Base-by-base conservation (phyloP, 1,140 invertebrate species). In the Augochlora pura region DNA sequence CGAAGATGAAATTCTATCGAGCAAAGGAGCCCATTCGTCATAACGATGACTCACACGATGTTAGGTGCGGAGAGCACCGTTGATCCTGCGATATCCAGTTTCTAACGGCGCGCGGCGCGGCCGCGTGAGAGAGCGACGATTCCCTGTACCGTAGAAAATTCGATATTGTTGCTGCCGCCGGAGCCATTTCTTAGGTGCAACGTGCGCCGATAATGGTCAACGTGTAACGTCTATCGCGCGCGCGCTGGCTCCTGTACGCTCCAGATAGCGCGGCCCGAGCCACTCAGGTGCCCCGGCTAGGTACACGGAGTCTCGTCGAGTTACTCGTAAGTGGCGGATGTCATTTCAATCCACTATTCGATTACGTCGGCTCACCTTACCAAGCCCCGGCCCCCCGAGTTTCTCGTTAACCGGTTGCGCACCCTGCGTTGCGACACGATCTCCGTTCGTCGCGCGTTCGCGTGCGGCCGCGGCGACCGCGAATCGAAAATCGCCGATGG, bases 321-420 rank as follows among this genome's bases (percentile, higher is more conserved):
- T 86, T 86, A 86, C 85, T 57, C 68, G 84, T 86, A 85, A 86
- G 84, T 83, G 85, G 85, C 81, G 85, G 85, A 86, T 86, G 85
- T 86, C 85, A 86, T 86, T 86, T 86, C 85, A 86, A 86, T 86
- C 85, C 85, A 74, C 85, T 86, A 86, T 86, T 86, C 85, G 85
- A 86, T 86, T 86, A 86, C 85, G 76, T 12, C 73, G 54, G 80
- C 85, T 86, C 77, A 73, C 75, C 71, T 84, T 77, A 69, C 77
- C 79, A 54, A 59, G 65, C 70, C 62, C 59, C 38, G 42, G n/a
- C n/a, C n/a, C n/a, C n/a, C 70, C 60, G 18, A 59, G 64, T 84
- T 52, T 67, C 79, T 85, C 83, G 83, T 86, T 86, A 86, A 85
- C 84, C 81, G 77, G 80, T 82, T 80, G 80, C 83, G 80, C 83